phyloP scores from a whole-genome alignment of 1,140 invertebrate genomes.

The Pentalonia nigronervosa region DNA sequence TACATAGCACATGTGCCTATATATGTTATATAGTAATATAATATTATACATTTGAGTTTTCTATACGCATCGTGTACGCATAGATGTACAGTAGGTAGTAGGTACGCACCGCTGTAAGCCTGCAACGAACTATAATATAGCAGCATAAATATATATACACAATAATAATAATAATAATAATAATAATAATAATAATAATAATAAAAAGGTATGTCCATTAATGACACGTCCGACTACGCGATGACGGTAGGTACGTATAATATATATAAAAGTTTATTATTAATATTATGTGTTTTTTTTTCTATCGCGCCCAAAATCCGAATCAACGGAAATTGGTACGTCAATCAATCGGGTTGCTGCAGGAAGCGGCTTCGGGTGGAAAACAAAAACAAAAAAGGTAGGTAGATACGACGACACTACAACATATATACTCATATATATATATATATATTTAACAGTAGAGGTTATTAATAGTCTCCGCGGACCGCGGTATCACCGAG shows the following conservation, averaged over 20 bases:
- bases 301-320: constrained; percentile 40
- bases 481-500: constrained; percentile 24
- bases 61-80: not conserved
- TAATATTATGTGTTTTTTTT: constrained; percentile 23
- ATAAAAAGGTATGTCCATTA: constrained; percentile 37
- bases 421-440: not conserved
- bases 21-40: not conserved
- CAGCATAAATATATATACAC: not conserved
- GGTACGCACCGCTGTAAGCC: not conserved
- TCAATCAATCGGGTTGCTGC: constrained; percentile 46
- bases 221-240: constrained; percentile 21
- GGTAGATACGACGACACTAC: constrained; percentile 5
- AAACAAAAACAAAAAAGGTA: constrained; percentile 50
- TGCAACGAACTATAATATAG: not conserved
- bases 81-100: no score
- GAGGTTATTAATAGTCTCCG: constrained; percentile 55
- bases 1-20: not conserved
- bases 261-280: constrained; percentile 52
- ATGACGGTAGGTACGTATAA: not conserved
- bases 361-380: constrained; percentile 55
- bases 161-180: constrained; percentile 33
- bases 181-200: not conserved
- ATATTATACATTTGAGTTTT: not conserved
- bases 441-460: constrained; percentile 13
- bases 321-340: constrained; percentile 57